phyloP scores from a whole-genome alignment of 2,888 invertebrate genomes.

The Smittia aterrima region DNA sequence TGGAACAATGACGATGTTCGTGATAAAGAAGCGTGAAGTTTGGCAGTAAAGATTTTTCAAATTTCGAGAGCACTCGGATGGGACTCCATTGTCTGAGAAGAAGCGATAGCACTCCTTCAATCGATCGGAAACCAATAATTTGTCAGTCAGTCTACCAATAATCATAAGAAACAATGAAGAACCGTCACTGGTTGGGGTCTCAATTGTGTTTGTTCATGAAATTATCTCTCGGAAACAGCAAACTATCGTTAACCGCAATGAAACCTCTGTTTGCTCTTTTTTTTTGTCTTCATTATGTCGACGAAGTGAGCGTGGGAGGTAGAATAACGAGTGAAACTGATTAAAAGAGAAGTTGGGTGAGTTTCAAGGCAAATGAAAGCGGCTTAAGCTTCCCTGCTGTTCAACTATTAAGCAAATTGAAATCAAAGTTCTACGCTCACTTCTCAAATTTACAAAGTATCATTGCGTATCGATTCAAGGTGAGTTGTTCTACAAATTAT shows the following conservation, averaged over 20 bases:
- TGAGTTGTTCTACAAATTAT: neutral
- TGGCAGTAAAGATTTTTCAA: neutral
- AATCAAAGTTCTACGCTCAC: too few species aligned
- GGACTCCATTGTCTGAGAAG: neutral
- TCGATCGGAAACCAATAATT: neutral
- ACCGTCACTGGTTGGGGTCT: neutral
- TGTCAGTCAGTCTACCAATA: neutral
- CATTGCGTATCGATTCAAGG: neutral
- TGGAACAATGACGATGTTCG: slow-evolving; percentile 9
- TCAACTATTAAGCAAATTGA: too few species aligned
- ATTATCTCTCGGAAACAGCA: slow-evolving; percentile 1
- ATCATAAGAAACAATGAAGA: neutral
- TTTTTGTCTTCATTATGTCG: slow-evolving; percentile 41
- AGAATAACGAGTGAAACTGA: slow-evolving; percentile 27
- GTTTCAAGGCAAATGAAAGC: neutral
- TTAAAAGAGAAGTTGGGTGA: slow-evolving; percentile 33
- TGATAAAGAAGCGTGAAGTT: neutral
- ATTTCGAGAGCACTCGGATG: neutral
- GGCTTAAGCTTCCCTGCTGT: neutral
- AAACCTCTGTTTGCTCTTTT: slow-evolving; percentile 7
- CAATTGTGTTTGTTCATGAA: slow-evolving; percentile 7
- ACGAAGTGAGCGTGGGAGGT: slow-evolving; percentile 18
- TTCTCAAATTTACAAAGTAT: neutral
- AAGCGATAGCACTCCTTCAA: neutral
- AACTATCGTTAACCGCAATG: slow-evolving; percentile 4